Percentiles rank a stretch among this genome's conserved stretches.
Conservation (phyloP, 2,113 vertebrate species). For the Corythaixoides concolor region DNA sequence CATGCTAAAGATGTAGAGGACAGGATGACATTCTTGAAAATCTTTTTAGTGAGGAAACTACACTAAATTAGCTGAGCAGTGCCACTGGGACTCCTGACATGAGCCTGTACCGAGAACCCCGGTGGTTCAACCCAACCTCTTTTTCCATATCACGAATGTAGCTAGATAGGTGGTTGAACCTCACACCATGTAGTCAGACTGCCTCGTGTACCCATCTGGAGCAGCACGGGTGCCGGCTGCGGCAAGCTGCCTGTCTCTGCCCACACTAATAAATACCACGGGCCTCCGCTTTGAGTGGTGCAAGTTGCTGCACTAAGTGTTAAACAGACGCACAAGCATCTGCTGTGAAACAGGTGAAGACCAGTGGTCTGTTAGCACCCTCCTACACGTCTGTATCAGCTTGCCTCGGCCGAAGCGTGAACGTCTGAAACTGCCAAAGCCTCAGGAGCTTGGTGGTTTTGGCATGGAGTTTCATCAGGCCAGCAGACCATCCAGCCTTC, state of each 20-base stretch:
- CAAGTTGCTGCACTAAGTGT: background rate
- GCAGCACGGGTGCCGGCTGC: background rate
- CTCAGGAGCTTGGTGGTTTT: background rate
- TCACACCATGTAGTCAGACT: background rate
- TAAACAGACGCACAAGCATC: background rate
- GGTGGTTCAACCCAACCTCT: background rate
- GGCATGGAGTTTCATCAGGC: background rate
- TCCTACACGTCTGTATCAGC: background rate
- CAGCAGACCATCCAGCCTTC: background rate
- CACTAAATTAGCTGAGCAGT: background rate
- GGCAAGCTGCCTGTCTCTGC: background rate
- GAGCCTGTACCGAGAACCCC: background rate
- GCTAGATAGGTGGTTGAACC: background rate
- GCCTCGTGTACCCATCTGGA: fast-evolving
- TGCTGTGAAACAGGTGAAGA: background rate
- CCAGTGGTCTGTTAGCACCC: background rate
- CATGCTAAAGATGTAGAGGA: background rate
- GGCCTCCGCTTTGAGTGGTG: background rate
- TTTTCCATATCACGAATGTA: background rate
- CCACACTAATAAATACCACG: background rate
- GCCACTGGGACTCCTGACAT: background rate
- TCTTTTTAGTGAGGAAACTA: background rate
- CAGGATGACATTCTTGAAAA: background rate
- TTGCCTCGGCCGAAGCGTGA: background rate
- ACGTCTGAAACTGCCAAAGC: background rate